Evolutionary conservation across 2,888 invertebrate genomes (phyloP).

Genomic region (Ypsolopha scabrella): DNA sequence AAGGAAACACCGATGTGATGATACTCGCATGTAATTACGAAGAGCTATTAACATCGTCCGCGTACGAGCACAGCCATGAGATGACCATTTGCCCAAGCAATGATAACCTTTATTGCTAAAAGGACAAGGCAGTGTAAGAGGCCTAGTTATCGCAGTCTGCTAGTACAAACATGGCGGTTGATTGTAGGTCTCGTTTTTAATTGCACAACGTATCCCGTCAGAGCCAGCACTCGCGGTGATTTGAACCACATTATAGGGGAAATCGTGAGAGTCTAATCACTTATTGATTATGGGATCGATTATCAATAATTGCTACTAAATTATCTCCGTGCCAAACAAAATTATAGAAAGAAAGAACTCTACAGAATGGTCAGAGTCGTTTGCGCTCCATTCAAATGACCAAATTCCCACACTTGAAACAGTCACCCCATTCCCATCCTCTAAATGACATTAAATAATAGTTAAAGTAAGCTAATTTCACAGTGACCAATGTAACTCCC

Average conservation of each 20-base stretch:
- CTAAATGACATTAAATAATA: constrained; percentile 54
- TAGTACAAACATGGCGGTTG: constrained; percentile 65
- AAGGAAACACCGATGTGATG: constrained; percentile 52
- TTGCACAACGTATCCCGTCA: constrained; percentile 66
- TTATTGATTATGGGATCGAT: constrained; percentile 33
- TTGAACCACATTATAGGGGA: constrained; percentile 34
- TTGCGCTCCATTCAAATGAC: constrained; percentile 27
- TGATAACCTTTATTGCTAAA: too few relatives aligned
- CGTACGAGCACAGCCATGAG: constrained; percentile 19
- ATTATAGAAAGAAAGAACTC: background rate
- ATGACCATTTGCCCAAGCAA: too few relatives aligned
- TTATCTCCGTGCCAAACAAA: background rate
- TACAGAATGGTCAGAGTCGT: background rate
- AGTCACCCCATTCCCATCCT: constrained; percentile 46
- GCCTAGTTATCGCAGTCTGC: too few relatives aligned
- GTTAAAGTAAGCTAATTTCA: constrained; percentile 54
- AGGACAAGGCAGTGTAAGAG: too few relatives aligned
- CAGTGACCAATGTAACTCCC: constrained; percentile 11
- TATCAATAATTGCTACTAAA: background rate
- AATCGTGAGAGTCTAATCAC: constrained; percentile 58
- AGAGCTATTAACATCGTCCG: constrained; percentile 67
- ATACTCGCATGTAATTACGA: constrained; percentile 66
- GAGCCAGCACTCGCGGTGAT: constrained; percentile 45
- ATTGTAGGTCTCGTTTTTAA: constrained; percentile 68
- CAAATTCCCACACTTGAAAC: constrained; percentile 45